A percentile compares a stretch with the other conserved stretches of the same genome.
These are phyloP conservation scores for Sipha maydis DNA, from an alignment of 2,888 invertebrate genomes.

Conservation along the genomic window DNA sequence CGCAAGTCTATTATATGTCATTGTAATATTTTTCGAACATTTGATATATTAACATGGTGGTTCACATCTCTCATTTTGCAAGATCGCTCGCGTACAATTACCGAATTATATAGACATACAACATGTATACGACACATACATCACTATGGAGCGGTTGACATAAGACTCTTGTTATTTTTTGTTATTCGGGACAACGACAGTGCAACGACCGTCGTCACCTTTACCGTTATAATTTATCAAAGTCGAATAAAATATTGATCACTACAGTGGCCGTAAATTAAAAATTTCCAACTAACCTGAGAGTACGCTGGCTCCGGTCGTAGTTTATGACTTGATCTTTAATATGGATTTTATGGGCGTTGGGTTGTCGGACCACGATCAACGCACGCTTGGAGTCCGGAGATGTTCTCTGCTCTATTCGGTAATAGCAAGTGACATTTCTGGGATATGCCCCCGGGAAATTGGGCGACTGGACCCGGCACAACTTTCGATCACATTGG, in stretches of 20 bases:
- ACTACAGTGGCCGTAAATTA: neutral
- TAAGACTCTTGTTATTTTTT: neutral
- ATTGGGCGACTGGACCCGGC: slow-evolving; percentile 87
- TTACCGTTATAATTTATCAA: neutral
- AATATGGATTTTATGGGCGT: slow-evolving; percentile 82
- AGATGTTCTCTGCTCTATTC: slow-evolving; percentile 72
- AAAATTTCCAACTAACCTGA: slow-evolving; percentile 71
- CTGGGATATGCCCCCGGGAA: slow-evolving; percentile 90
- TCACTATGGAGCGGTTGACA: neutral
- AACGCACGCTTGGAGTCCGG: slow-evolving; percentile 80
- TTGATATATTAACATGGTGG: neutral
- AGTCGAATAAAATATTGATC: neutral
- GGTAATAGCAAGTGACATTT: slow-evolving; percentile 85
- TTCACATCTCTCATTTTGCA: neutral
- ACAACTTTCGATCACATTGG: slow-evolving; percentile 77
- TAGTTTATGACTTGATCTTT: slow-evolving; percentile 82
- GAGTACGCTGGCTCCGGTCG: slow-evolving; percentile 78
- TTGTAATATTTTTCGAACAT: neutral
- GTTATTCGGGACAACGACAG: neutral
- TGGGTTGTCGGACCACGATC: slow-evolving; percentile 79
- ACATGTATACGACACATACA: neutral
- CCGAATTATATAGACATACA: neutral
- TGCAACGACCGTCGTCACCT: neutral
- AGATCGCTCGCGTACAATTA: neutral
- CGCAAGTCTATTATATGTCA: neutral